A percentile compares a stretch with the other conserved stretches of the same genome.
Conservation (phyloP, 1,140 invertebrate genomes). For the Diabrotica undecimpunctata region DNA sequence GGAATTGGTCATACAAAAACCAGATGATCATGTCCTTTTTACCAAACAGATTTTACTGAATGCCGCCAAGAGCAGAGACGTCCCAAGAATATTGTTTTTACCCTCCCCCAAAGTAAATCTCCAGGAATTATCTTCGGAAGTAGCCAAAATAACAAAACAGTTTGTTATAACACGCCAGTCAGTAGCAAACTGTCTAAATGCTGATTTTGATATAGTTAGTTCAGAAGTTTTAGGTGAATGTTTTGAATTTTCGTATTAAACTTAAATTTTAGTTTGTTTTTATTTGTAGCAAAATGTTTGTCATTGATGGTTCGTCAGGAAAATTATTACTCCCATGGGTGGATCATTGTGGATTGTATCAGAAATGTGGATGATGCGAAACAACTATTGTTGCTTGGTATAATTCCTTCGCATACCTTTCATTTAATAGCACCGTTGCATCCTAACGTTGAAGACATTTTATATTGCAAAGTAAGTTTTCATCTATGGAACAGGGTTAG, state of each 20-base stretch:
- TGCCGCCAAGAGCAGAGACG: slow-evolving; percentile 46
- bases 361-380: slow-evolving; percentile 49
- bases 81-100: slow-evolving; percentile 49
- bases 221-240: slow-evolving; percentile 24
- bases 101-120: slow-evolving; percentile 44
- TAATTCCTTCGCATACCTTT: slow-evolving; percentile 53
- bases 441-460: slow-evolving; percentile 35
- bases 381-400: slow-evolving; percentile 46
- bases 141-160: slow-evolving; percentile 40
- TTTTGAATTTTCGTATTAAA: background rate
- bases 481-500: background rate
- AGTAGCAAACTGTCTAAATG: slow-evolving; percentile 3
- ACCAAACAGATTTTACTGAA: slow-evolving; percentile 49
- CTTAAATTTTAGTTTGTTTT: too few species aligned
- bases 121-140: slow-evolving; percentile 35
- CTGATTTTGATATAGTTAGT: slow-evolving; percentile 1
- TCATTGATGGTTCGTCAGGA: background rate
- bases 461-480: slow-evolving; percentile 37
- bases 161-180: slow-evolving; percentile 31
- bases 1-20: slow-evolving; percentile 51
- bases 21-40: slow-evolving; percentile 51
- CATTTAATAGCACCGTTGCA: slow-evolving; percentile 46
- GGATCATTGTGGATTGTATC: slow-evolving; percentile 48
- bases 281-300: background rate
- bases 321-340: slow-evolving; percentile 26